Conservation (phyloP, 2,113 vertebrate genomes). For the Rissa tridactyla region DNA sequence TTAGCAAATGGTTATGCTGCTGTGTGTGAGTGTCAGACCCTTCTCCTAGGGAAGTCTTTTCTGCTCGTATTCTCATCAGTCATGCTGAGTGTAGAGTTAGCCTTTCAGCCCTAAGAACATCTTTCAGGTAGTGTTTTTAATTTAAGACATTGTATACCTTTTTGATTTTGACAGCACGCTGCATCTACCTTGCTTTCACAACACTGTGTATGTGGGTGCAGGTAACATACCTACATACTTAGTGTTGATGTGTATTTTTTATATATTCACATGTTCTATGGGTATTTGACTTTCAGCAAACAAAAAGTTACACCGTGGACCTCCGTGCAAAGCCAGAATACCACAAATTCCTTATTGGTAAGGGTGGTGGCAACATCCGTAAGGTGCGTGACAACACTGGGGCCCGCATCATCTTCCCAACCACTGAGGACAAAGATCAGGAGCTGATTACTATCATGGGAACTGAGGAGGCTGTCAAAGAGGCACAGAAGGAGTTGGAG, state of each 20-base stretch:
- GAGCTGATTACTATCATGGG: constrained; percentile 97
- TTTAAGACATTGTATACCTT: not conserved
- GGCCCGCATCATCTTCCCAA: constrained; percentile 94
- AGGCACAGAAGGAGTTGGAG: constrained; percentile 92
- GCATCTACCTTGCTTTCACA: not conserved
- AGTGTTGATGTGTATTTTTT: not conserved
- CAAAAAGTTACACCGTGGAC: constrained; percentile 92
- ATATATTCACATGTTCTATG: not conserved
- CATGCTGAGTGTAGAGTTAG: not conserved
- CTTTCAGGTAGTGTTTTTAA: not conserved
- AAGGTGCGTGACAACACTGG: constrained; percentile 96
- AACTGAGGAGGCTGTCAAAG: constrained; percentile 91
- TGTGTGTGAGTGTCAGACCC: not conserved
- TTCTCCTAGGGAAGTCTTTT: not conserved
- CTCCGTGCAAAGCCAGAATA: constrained; percentile 96
- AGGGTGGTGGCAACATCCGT: constrained; percentile 94
- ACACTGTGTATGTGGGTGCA: not conserved
- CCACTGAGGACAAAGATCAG: constrained; percentile 92
- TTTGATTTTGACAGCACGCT: fast-evolving
- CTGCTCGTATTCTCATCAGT: not conserved
- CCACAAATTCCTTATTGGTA: constrained; percentile 98
- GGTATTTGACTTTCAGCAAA: constrained; percentile 82
- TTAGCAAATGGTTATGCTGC: not conserved
- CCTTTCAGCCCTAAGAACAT: not conserved
- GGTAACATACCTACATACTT: not conserved